Evolutionary conservation across 1,140 invertebrate species (phyloP).

Genomic region (Sitobion miscanthi): DNA sequence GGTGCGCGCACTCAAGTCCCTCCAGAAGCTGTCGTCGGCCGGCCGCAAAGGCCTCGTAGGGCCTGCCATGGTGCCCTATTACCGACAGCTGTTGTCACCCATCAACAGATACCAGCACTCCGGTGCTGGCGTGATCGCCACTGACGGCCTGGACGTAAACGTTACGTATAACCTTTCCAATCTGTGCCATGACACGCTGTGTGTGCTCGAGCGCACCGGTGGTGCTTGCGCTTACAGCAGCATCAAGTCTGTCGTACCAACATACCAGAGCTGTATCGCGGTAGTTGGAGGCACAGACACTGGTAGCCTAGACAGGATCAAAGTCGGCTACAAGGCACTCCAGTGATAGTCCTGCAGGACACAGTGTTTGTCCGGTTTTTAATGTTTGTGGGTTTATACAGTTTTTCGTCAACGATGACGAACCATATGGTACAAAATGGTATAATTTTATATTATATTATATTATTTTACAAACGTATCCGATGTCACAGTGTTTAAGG

Average conservation of each 20-base stretch:
- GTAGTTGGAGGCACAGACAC: neutral
- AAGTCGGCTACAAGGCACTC: neutral
- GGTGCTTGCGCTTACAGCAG: neutral
- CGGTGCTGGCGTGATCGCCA: neutral
- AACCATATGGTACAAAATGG: too few relatives aligned
- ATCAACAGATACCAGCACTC: neutral
- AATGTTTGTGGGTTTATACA: too few relatives aligned
- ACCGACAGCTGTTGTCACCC: neutral
- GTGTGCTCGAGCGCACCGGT: neutral
- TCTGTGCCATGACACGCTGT: neutral
- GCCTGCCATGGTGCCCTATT: neutral
- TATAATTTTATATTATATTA: too few relatives aligned
- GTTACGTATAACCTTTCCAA: neutral
- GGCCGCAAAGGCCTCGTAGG: neutral
- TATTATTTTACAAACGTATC: too few relatives aligned
- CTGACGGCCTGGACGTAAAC: neutral
- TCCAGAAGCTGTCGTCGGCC: neutral
- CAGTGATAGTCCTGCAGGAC: neutral
- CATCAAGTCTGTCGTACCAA: neutral
- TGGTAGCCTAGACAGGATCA: neutral
- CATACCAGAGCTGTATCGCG: neutral
- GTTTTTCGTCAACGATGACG: too few relatives aligned
- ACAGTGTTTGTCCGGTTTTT: neutral
- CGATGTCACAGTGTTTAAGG: too few relatives aligned
- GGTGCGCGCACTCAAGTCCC: neutral